phyloP scores from a whole-genome alignment of 2,113 vertebrate genomes.

The Shinisaurus crocodilurus region DNA sequence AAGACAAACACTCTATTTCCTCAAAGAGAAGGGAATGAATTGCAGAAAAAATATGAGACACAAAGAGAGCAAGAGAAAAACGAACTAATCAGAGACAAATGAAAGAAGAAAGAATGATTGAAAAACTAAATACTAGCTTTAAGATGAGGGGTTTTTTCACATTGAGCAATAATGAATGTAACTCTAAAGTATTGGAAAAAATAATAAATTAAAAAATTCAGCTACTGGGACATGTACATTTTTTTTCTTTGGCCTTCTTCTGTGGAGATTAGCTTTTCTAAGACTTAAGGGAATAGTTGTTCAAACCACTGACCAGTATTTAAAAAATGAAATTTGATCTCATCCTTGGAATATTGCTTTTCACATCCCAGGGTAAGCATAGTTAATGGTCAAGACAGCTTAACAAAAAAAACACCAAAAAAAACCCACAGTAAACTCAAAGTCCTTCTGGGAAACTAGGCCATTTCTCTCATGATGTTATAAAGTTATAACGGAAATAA shows the following conservation, averaged over 20 bases:
- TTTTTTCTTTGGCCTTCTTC: not conserved
- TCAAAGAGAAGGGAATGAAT: not conserved
- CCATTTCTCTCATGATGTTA: slow-evolving; percentile 3
- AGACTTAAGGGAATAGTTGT: not conserved
- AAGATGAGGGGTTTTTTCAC: not conserved
- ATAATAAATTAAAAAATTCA: not conserved
- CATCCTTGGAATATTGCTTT: not conserved
- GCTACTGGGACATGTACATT: not conserved
- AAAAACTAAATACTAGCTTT: not conserved
- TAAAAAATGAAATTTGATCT: not conserved
- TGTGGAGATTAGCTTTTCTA: not conserved
- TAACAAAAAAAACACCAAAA: no score
- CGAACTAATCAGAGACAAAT: not conserved
- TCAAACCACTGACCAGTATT: not conserved
- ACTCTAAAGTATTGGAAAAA: slow-evolving; percentile 10
- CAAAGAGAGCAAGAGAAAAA: not conserved
- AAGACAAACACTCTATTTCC: not conserved
- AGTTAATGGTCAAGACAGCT: not conserved
- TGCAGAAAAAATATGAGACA: not conserved
- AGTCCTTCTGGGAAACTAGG: not conserved
- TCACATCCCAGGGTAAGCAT: not conserved
- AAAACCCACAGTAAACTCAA: not conserved
- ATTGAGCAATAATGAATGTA: not conserved
- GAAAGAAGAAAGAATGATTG: not conserved
- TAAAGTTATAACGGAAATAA: not conserved